These are phyloP conservation scores for Eupithecia vulgata DNA, from an alignment of 2,888 invertebrate genomes.

Conservation along the genomic window DNA sequence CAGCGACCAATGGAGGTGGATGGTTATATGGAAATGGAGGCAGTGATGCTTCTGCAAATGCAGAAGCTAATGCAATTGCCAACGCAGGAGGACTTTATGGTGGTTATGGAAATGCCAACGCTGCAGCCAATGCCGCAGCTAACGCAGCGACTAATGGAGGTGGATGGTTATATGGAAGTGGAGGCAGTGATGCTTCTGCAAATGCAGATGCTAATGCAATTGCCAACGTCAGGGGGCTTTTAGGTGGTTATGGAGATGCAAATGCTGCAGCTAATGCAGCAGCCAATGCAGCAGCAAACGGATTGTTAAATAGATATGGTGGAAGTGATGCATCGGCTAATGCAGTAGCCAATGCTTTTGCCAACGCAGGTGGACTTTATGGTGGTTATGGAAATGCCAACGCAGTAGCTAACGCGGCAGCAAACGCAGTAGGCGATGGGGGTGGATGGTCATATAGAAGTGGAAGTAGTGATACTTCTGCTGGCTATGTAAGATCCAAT, in stretches of 20 bases:
- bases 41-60: constrained; percentile 3
- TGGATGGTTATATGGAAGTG: background rate
- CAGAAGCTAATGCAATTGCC: constrained; percentile 6
- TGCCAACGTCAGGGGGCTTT: background rate
- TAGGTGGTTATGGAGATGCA: constrained; percentile 1
- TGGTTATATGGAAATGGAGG: background rate
- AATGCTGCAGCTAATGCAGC: background rate
- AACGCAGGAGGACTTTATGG: background rate
- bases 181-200: background rate
- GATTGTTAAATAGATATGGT: background rate
- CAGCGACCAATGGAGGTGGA: background rate
- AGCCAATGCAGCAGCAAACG: background rate
- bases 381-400: too few relatives aligned
- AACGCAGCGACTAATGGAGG: background rate
- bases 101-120: background rate
- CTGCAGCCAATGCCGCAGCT: background rate
- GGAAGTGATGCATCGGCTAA: background rate
- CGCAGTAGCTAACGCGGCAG: background rate
- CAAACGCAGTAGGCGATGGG: background rate
- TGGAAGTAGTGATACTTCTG: too few relatives aligned
- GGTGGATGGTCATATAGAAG: background rate
- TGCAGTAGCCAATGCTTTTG: background rate
- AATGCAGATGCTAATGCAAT: background rate
- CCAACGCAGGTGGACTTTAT: background rate
- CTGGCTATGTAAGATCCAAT: background rate